Percentiles rank a stretch among this genome's conserved stretches.
phyloP scores from a whole-genome alignment of 2,888 invertebrate species.

The Aelia acuminata region DNA sequence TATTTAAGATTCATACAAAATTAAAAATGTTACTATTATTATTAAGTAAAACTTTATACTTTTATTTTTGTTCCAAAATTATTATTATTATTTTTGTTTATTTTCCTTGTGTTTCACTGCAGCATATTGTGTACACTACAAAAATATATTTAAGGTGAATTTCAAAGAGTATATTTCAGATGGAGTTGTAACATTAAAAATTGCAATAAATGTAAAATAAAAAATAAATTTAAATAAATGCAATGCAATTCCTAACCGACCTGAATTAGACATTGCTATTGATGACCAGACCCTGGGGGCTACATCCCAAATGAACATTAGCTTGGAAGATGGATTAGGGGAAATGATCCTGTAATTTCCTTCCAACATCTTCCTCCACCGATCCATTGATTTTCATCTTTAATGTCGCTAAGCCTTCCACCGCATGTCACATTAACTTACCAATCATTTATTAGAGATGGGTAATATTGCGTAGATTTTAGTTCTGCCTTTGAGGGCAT shows the following conservation, averaged over 20 bases:
- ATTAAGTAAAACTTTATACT: too few species aligned
- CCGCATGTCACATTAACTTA: not conserved
- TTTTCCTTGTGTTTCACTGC: too few species aligned
- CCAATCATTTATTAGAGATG: not conserved
- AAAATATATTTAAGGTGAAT: too few species aligned
- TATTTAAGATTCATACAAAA: too few species aligned
- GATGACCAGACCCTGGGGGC: not conserved
- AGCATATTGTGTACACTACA: too few species aligned
- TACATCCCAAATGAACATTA: constrained; percentile 42
- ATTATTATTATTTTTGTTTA: too few species aligned
- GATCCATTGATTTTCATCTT: constrained; percentile 23
- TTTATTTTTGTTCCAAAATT: too few species aligned
- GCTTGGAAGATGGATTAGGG: constrained; percentile 36
- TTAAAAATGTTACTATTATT: too few species aligned
- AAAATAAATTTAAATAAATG: not conserved
- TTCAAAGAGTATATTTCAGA: too few species aligned
- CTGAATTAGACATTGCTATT: constrained; percentile 11
- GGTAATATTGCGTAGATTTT: not conserved
- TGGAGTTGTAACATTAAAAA: too few species aligned
- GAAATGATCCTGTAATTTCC: constrained; percentile 34
- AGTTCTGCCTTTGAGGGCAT: not conserved
- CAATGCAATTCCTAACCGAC: not conserved
- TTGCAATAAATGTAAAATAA: too few species aligned
- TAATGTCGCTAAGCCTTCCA: not conserved
- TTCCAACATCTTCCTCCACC: not conserved